Evolutionary conservation across 2,888 invertebrate genomes (phyloP), one percentile per base, ranked within the genome.

Genomic region (Meiosimyza decipiens): DNA sequence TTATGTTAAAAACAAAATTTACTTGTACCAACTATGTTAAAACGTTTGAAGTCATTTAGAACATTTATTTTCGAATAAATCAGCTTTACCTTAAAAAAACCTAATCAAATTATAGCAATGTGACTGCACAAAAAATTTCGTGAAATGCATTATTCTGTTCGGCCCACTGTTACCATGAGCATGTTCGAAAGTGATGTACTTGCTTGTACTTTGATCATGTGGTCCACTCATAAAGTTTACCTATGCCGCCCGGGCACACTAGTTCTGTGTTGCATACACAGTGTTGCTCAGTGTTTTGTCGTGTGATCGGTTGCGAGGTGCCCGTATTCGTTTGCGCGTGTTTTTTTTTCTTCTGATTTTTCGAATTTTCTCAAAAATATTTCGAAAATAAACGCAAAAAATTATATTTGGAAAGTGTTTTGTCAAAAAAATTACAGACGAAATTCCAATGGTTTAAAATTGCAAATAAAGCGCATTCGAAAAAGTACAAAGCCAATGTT

Each of bases 191-290:
- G 6, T 40, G 40, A 40, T 40, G 40, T 40, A 40, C 40, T 40
- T 40, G 9, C 2, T 9, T 40, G 40, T 40, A 40, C 40, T 40
- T 40, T 40, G 40, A 40, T 40, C 40, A 40, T 40, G 40, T 40
- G 40, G 40, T 40, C 40, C 40, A 7, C 40, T 40, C 40, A 40
- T 40, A 6, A 9, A 55, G 55, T 7, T 11, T 75, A 59, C 68
- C 69, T 60, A 40, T 51, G n/a, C 50, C 51, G 62, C 16, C 63
- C 47, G 63, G 63, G 49, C 63, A 63, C 49, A 16, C 49, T 40
- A 40, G 40, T 40, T 67, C 57, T 67, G 49, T 67, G 55, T 47
- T 57, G 65, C 33, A n/a, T 47, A 11, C 11, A 22, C 52, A 49
- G 51, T 62, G 49, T 60, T 63, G 40, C 49, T 63, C 49, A 63